A percentile compares a stretch with the other conserved stretches of the same genome.
Conservation (phyloP, 2,888 invertebrate genomes). For the Synergus itoensis region DNA sequence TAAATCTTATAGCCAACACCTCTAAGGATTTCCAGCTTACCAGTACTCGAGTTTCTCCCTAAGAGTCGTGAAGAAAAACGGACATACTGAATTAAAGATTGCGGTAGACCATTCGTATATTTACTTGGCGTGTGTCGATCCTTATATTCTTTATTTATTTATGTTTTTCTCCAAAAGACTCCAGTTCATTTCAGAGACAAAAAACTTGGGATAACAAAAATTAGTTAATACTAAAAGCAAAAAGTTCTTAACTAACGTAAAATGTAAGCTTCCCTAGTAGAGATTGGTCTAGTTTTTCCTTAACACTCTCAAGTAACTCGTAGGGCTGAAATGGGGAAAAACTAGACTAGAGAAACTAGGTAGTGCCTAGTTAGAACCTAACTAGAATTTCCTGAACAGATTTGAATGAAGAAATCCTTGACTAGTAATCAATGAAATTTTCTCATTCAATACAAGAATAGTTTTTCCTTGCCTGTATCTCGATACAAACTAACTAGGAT, state of each 20-base stretch:
- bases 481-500: too few species aligned
- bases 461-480: too few species aligned
- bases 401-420: too few species aligned
- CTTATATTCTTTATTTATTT: slow-evolving; percentile 1
- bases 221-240: neutral
- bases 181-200: neutral
- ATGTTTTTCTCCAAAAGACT: neutral
- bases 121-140: neutral
- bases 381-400: too few species aligned
- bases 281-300: too few species aligned
- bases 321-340: too few species aligned
- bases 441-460: too few species aligned
- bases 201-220: neutral
- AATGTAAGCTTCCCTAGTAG: too few species aligned
- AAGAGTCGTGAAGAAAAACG: neutral
- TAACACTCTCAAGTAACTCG: too few species aligned
- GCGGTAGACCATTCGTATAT: neutral
- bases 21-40: neutral
- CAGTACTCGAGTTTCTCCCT: neutral
- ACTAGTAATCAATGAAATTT: too few species aligned
- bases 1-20: slow-evolving; percentile 13
- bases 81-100: slow-evolving; percentile 9
- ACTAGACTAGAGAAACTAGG: too few species aligned
- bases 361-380: too few species aligned
- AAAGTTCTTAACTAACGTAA: neutral